Evolutionary conservation across 92 coral and sea anemone species (phyloP), one percentile per base, ranked within the genome.

Genomic region (Meandrina meandrites): DNA sequence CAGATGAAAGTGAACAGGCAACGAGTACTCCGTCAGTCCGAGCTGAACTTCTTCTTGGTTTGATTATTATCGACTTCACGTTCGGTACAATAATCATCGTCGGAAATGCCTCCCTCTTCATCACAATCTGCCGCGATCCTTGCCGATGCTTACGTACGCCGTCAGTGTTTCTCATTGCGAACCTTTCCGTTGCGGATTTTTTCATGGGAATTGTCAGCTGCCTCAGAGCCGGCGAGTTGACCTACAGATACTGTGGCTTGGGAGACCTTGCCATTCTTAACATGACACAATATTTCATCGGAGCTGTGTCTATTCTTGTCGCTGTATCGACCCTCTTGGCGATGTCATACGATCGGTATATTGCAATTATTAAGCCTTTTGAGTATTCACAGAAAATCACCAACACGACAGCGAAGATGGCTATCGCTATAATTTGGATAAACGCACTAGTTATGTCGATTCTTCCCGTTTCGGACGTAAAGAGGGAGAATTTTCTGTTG

Each of bases 121-220:
- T 77, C 19, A 77, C 88, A 28, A 85, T 85, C n/a, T 85, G n/a
- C 40, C 88, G 82, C 18, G 88, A 85, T 75, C 88, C 88, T 8
- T 85, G 88, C 48, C 73, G 74, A 7, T 85, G 88, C 40, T 24
- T 85, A 3, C 88, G 88, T 8, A 75, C 82, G 4, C 76, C 88
- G 1, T 40, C 81, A 8, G 74, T 77, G 10, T 85, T 76, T 16
- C 76, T 85, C 13, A 85, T 85, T 15, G 88, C 81, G 22, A 85
- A 85, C 35, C 82, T 85, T 0, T 85, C 88, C 11, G 75, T 85
- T 28, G 88, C 82, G 30, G 88, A 85, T 85, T 75, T 85, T 28
- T 85, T 85, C 36, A 76, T 85, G 88, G 88, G 88, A 48, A 28
- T 47, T 16, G 75, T 85, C 37, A 85, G 88, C 60, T 76, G 37